Conservation (phyloP, 2,888 invertebrate genomes). For the Aromia moschata region DNA sequence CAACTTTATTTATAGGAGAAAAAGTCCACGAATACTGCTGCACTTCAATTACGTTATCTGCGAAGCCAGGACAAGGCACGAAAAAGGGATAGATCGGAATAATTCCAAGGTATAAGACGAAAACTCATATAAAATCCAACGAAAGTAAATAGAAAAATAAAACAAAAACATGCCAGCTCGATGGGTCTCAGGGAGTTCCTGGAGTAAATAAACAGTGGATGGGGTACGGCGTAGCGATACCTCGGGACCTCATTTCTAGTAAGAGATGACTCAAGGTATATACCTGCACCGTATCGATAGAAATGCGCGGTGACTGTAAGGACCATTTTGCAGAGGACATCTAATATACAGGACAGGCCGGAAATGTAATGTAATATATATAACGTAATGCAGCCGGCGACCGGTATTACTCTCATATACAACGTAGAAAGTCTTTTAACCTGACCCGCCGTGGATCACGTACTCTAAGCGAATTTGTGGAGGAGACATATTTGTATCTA, state of each 20-base stretch:
- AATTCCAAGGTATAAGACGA: slow-evolving; percentile 46
- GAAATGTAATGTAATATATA: slow-evolving; percentile 52
- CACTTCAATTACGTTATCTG: slow-evolving; percentile 28
- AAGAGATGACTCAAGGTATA: slow-evolving; percentile 40
- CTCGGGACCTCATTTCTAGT: slow-evolving; percentile 52
- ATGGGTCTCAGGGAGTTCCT: slow-evolving; percentile 54
- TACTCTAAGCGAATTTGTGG: slow-evolving; percentile 55
- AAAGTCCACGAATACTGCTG: slow-evolving; percentile 20
- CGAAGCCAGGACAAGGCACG: slow-evolving; percentile 16
- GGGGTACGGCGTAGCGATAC: slow-evolving; percentile 33
- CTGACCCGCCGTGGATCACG: slow-evolving; percentile 56
- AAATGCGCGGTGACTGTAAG: slow-evolving; percentile 35
- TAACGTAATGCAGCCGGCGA: slow-evolving; percentile 56
- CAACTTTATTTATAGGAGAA: slow-evolving; percentile 10
- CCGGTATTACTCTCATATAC: slow-evolving; percentile 56
- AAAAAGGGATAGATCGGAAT: slow-evolving; percentile 39
- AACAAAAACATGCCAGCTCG: slow-evolving; percentile 53
- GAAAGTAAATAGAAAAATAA: slow-evolving; percentile 59
- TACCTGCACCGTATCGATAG: slow-evolving; percentile 53
- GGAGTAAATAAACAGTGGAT: slow-evolving; percentile 50
- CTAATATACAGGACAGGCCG: slow-evolving; percentile 52
- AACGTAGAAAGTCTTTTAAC: slow-evolving; percentile 57
- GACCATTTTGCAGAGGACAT: slow-evolving; percentile 42
- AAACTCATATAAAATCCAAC: slow-evolving; percentile 54
- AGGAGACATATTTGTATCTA: slow-evolving; percentile 56